Conservation (phyloP, 2,113 vertebrate species). For the Xenopus laevis region DNA sequence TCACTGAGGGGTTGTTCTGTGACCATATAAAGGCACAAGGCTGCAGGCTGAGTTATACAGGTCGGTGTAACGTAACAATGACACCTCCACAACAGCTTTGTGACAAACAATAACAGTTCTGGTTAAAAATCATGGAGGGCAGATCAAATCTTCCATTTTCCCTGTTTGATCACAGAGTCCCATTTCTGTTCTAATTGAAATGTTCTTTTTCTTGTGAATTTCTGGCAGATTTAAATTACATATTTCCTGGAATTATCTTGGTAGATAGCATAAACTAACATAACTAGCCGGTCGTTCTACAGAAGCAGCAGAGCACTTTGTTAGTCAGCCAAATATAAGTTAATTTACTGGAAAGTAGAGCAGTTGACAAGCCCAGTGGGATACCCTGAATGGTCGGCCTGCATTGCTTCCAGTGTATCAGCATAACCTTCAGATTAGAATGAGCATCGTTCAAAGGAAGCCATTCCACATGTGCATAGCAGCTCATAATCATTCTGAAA, state of each 20-base stretch:
- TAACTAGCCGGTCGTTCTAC: slow-evolving; percentile 1
- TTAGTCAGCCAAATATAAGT: slow-evolving; percentile 33
- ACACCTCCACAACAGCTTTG: too few relatives aligned
- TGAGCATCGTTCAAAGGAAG: slow-evolving; percentile 6
- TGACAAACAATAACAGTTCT: too few relatives aligned
- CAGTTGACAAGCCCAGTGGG: slow-evolving; percentile 10
- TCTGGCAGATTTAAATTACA: background rate
- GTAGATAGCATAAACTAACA: background rate
- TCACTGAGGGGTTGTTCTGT: too few relatives aligned
- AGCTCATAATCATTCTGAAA: slow-evolving; percentile 4
- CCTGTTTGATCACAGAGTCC: too few relatives aligned
- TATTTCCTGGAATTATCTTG: slow-evolving; percentile 10
- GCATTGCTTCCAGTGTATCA: slow-evolving; percentile 4
- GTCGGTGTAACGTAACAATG: too few relatives aligned
- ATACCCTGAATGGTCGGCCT: background rate
- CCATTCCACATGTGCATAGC: slow-evolving; percentile 6
- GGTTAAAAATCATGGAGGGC: too few relatives aligned
- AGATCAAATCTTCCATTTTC: too few relatives aligned
- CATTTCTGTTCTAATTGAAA: too few relatives aligned
- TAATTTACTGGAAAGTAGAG: slow-evolving; percentile 43
- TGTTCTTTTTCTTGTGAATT: background rate
- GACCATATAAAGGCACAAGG: too few relatives aligned
- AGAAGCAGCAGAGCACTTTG: slow-evolving; percentile 25
- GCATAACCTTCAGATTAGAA: slow-evolving; percentile 16
- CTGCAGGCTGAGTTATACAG: too few relatives aligned